phyloP scores from a whole-genome alignment of 2,797 vertebrate species.

The Cryptoprocta ferox region DNA sequence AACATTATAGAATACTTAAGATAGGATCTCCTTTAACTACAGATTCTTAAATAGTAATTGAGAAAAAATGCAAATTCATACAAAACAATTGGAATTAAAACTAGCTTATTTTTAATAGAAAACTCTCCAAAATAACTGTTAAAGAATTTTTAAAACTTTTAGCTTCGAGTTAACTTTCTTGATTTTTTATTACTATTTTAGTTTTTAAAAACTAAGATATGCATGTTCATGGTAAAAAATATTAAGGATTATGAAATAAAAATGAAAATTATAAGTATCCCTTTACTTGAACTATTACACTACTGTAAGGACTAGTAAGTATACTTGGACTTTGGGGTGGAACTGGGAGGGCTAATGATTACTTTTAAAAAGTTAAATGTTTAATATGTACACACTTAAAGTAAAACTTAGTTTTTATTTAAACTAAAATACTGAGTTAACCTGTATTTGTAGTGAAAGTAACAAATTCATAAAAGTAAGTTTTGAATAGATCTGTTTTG shows the following conservation, averaged over 20 bases:
- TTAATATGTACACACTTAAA: not conserved
- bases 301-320: not conserved
- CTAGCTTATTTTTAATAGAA: slow-evolving; percentile 9
- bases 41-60: not conserved
- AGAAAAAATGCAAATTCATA: not conserved
- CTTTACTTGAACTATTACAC: not conserved
- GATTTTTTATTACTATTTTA: not conserved
- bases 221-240: not conserved
- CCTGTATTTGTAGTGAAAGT: not conserved
- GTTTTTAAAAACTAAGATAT: slow-evolving; percentile 20
- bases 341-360: not conserved
- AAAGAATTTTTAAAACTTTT: not conserved
- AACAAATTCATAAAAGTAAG: not conserved
- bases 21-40: not conserved
- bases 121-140: not conserved
- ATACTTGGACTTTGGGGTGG: not conserved
- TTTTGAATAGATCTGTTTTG: slow-evolving; percentile 23
- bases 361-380: slow-evolving; percentile 43
- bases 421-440: not conserved
- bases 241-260: slow-evolving; percentile 20
- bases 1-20: not conserved
- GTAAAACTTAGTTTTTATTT: slow-evolving; percentile 30
- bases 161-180: not conserved
- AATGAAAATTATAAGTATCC: not conserved
- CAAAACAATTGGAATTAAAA: slow-evolving; percentile 35